These are phyloP conservation scores for Periophthalmus modestus DNA, from an alignment of 2,113 vertebrate genomes.

Conservation along the genomic window DNA sequence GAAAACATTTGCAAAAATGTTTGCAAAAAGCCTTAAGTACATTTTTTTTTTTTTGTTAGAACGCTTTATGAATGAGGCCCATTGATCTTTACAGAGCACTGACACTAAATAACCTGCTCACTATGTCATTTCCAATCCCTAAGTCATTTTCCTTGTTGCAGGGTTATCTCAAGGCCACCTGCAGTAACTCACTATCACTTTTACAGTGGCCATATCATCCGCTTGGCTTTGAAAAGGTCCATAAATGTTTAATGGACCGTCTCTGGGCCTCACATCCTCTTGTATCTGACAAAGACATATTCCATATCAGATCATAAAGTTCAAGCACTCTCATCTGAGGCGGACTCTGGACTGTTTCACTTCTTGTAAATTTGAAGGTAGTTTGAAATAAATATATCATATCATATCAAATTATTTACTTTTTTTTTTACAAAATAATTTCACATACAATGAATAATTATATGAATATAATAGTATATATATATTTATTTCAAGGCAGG, in stretches of 20 bases:
- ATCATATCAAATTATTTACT: too few relatives aligned
- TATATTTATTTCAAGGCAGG: too few relatives aligned
- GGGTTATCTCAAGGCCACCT: neutral
- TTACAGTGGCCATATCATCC: neutral
- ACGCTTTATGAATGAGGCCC: neutral
- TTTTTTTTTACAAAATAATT: too few relatives aligned
- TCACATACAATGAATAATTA: too few relatives aligned
- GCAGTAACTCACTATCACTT: neutral
- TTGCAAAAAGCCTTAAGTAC: too few relatives aligned
- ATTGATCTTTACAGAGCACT: neutral
- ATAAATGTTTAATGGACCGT: neutral
- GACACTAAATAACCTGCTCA: neutral
- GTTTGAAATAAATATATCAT: too few relatives aligned
- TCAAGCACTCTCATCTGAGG: neutral
- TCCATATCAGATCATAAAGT: conserved; percentile 6
- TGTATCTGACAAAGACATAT: neutral
- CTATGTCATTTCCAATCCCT: neutral
- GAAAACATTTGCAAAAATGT: too few relatives aligned
- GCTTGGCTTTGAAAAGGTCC: neutral
- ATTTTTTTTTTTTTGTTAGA: too few relatives aligned
- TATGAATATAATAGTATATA: too few relatives aligned
- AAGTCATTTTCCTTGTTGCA: neutral
- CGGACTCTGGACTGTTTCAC: neutral
- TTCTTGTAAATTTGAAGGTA: neutral
- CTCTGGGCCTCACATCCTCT: neutral